phyloP scores from a whole-genome alignment of 2,113 vertebrate species.

The Aramus guarauna region DNA sequence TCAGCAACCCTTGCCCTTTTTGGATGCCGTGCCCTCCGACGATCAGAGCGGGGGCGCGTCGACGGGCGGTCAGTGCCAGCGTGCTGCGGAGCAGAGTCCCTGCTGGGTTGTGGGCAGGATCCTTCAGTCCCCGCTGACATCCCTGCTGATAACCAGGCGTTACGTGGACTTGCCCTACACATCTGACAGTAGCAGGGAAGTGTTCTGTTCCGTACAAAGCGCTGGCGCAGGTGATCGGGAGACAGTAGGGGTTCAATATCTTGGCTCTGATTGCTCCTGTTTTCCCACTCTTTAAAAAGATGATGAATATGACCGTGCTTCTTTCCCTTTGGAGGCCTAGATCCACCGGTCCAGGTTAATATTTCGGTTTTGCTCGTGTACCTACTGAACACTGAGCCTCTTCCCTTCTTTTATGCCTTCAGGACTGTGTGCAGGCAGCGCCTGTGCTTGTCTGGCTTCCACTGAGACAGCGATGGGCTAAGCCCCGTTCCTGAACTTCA shows the following conservation, averaged over 20 bases:
- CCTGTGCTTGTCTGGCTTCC: background rate
- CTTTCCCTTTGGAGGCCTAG: background rate
- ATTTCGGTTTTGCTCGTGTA: background rate
- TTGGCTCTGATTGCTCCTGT: background rate
- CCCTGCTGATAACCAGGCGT: background rate
- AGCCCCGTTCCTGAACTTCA: accelerated
- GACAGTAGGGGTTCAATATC: background rate
- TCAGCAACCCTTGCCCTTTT: background rate
- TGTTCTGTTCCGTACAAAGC: background rate
- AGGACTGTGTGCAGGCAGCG: background rate
- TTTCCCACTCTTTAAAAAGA: background rate
- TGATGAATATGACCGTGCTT: background rate
- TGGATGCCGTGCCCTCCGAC: accelerated
- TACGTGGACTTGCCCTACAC: accelerated
- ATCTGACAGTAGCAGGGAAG: accelerated
- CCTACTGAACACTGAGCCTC: background rate
- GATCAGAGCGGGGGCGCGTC: background rate
- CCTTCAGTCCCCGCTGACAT: background rate
- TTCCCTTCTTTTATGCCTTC: background rate
- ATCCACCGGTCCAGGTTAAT: background rate
- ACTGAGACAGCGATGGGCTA: background rate
- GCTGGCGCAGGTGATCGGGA: no score
- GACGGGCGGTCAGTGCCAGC: background rate
- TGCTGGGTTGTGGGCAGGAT: background rate
- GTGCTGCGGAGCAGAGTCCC: background rate